Conservation (phyloP, 2,797 vertebrate species). For the Cryptoblepharus egeriae region DNA sequence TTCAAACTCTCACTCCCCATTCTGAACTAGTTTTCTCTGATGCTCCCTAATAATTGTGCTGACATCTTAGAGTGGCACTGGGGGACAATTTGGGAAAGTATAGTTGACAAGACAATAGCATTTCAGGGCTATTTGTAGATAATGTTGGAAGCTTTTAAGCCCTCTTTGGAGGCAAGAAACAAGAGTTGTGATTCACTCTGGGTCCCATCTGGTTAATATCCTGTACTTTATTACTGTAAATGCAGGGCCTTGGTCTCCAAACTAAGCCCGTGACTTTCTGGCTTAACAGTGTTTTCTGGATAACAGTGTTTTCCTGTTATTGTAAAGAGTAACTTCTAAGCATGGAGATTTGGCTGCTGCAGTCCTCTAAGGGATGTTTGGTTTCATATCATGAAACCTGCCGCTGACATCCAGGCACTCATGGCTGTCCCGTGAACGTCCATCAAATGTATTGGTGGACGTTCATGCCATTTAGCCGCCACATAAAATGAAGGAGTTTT, state of each 20-base stretch:
- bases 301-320: too few species aligned
- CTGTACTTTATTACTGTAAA: conserved; percentile 59
- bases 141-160: conserved; percentile 45
- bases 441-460: conserved; percentile 22
- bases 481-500: conserved; percentile 3
- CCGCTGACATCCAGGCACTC: conserved; percentile 29
- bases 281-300: too few species aligned
- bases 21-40: conserved; percentile 26
- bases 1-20: conserved; percentile 18
- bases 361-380: neutral
- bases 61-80: conserved; percentile 3
- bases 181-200: conserved; percentile 28
- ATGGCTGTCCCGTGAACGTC: conserved; percentile 39
- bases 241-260: conserved; percentile 55
- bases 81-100: conserved; percentile 30
- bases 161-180: conserved; percentile 49
- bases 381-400: neutral
- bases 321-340: conserved; percentile 47
- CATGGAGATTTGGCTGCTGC: conserved; percentile 15
- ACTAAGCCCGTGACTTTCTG: too few species aligned
- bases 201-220: conserved; percentile 56
- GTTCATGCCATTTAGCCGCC: conserved; percentile 31
- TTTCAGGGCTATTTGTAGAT: conserved; percentile 35
- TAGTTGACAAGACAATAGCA: conserved; percentile 22
- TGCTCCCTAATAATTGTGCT: neutral